These are phyloP conservation scores for Anthopleura sola DNA, from an alignment of 64 coral and sea anemone genomes.

Conservation along the genomic window DNA sequence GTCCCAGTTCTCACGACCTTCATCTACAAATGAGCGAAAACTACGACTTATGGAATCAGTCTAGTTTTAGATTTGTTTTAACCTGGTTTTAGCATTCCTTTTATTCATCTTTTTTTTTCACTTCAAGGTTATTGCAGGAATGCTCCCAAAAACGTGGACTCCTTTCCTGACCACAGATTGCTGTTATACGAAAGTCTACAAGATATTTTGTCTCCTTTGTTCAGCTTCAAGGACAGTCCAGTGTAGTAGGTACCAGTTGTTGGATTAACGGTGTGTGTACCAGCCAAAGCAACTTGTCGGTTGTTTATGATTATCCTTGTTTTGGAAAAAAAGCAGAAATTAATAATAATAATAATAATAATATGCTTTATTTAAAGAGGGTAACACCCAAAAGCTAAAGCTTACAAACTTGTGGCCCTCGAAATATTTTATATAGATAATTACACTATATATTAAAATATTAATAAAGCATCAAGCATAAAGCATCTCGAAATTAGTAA, in stretches of 20 bases:
- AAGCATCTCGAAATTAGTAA: too few species aligned
- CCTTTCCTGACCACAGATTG: not conserved
- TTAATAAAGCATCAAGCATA: too few species aligned
- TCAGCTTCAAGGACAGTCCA: conserved; percentile 20
- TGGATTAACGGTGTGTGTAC: not conserved
- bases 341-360: too few species aligned
- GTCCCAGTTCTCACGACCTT: too few species aligned
- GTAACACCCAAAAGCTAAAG: too few species aligned
- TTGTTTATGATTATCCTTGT: conserved; percentile 24
- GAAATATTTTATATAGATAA: not conserved
- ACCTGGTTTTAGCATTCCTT: too few species aligned
- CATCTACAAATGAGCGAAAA: too few species aligned
- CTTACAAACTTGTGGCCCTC: too few species aligned
- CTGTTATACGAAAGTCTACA: conserved; percentile 4
- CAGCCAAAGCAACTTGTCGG: not conserved
- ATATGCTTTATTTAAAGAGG: too few species aligned
- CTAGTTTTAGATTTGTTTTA: too few species aligned
- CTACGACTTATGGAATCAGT: too few species aligned
- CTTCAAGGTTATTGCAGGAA: not conserved
- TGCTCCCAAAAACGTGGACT: conserved; percentile 30
- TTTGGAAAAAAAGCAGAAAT: not conserved
- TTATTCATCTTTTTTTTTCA: too few species aligned
- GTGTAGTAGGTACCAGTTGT: conserved; percentile 30
- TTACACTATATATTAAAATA: not conserved
- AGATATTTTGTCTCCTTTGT: conserved; percentile 34